These are phyloP conservation scores for Pollimyrus isidori DNA, from an alignment of 2,113 vertebrate genomes.

Conservation along the genomic window DNA sequence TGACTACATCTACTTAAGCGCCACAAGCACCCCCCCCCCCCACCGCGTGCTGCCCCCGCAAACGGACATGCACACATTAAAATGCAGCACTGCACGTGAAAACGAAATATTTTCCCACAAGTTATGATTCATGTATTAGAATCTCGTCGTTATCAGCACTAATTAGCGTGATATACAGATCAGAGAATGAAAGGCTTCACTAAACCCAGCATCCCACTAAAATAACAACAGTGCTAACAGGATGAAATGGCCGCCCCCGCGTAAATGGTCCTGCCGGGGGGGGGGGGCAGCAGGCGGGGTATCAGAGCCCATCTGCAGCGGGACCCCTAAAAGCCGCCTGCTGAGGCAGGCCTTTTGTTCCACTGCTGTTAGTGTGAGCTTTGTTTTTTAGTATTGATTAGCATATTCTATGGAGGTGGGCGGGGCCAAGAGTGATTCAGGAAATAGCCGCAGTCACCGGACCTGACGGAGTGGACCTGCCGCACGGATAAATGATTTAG, in stretches of 20 bases:
- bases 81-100: not conserved
- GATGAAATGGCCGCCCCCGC: not conserved
- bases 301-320: not conserved
- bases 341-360: not conserved
- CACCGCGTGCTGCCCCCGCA: too few relatives aligned
- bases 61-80: not conserved
- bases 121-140: slow-evolving; percentile 1
- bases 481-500: slow-evolving; percentile 97
- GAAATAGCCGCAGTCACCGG: slow-evolving; percentile 68
- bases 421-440: slow-evolving; percentile 13
- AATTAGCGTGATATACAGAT: not conserved
- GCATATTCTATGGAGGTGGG: slow-evolving; percentile 17
- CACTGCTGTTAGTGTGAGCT: not conserved
- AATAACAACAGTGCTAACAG: not conserved
- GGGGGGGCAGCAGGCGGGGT: not conserved
- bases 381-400: slow-evolving; percentile 5
- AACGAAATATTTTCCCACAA: not conserved
- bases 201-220: not conserved
- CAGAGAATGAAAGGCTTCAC: not conserved
- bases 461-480: slow-evolving; percentile 94
- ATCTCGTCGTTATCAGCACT: not conserved
- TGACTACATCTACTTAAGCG: not conserved
- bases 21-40: not conserved
- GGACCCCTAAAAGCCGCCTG: not conserved
- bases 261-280: not conserved